Conservation (phyloP, 2,888 invertebrate species). For the Pteria penguin region DNA sequence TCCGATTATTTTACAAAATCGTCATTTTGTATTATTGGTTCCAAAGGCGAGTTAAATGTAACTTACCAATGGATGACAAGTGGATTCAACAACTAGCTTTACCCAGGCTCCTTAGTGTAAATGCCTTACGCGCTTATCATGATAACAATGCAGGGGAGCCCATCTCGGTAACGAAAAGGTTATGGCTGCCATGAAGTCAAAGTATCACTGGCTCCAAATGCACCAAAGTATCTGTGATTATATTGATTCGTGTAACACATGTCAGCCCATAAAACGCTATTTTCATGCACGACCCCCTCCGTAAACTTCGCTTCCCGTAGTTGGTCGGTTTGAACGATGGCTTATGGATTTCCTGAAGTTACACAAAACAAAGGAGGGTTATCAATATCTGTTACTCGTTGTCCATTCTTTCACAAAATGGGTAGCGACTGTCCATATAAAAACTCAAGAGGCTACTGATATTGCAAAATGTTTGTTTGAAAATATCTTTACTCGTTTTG, state of each 20-base stretch:
- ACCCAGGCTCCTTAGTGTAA: constrained; percentile 12
- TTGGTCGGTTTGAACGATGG: not conserved
- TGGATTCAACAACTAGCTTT: constrained; percentile 31
- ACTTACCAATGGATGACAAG: not conserved
- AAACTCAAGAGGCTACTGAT: not conserved
- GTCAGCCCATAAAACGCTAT: not conserved
- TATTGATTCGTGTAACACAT: not conserved
- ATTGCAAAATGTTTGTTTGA: too few species aligned
- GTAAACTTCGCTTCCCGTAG: not conserved
- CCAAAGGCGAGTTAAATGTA: constrained; percentile 10
- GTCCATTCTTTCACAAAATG: not conserved
- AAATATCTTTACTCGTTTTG: not conserved
- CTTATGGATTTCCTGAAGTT: not conserved
- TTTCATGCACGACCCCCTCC: not conserved
- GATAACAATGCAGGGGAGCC: constrained; percentile 28
- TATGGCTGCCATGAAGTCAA: too few species aligned
- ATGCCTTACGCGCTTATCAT: constrained; percentile 28
- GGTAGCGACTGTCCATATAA: not conserved
- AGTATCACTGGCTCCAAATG: too few species aligned
- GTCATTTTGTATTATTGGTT: constrained; percentile 34
- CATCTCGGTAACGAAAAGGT: too few species aligned
- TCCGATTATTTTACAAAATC: too few species aligned
- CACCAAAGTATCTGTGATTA: too few species aligned
- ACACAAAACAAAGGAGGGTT: not conserved
- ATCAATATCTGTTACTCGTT: not conserved